Percentiles rank a stretch among this genome's conserved stretches.
phyloP scores from a whole-genome alignment of 2,797 vertebrate species.

The Prunella strophiata region DNA sequence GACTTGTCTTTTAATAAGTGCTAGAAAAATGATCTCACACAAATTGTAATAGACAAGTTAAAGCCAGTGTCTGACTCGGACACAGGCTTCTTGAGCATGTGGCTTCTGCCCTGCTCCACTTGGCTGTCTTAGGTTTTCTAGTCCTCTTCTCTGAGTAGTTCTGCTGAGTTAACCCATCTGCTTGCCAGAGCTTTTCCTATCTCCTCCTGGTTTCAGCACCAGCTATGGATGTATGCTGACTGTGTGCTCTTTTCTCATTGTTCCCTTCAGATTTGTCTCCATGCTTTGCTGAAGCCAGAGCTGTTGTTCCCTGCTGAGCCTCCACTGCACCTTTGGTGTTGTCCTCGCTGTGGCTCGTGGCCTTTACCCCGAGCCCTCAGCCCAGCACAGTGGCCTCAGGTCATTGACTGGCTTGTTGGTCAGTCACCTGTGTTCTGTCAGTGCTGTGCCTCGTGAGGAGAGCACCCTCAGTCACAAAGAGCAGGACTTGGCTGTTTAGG shows the following conservation, averaged over 20 bases:
- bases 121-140: not conserved
- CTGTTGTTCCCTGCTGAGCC: not conserved
- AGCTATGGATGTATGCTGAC: not conserved
- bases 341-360: not conserved
- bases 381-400: not conserved
- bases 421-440: not conserved
- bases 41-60: not conserved
- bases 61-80: not conserved
- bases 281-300: rapidly evolving
- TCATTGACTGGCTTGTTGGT: not conserved
- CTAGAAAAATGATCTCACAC: not conserved
- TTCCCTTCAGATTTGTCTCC: not conserved
- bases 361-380: not conserved
- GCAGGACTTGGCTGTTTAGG: not conserved
- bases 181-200: not conserved
- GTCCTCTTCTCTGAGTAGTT: not conserved
- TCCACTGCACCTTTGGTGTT: not conserved
- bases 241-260: rapidly evolving
- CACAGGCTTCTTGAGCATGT: not conserved
- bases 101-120: not conserved
- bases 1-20: not conserved
- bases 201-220: not conserved
- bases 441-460: not conserved
- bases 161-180: not conserved
- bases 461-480: rapidly evolving